A percentile compares a stretch with the other conserved stretches of the same genome.
phyloP scores from a whole-genome alignment of 2,797 vertebrate species.

The Sebastolobus alascanus region DNA sequence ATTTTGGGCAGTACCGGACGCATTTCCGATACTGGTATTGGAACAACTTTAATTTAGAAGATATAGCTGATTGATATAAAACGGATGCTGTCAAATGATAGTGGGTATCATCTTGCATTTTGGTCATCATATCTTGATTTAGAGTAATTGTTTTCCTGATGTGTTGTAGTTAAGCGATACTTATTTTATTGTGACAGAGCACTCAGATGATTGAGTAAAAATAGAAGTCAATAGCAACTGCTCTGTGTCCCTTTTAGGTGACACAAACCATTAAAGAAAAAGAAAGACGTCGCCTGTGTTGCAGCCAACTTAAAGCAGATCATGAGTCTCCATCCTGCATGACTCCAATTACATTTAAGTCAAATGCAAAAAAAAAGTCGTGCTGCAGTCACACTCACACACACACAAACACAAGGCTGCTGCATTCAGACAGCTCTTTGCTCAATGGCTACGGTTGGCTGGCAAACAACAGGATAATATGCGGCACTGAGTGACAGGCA shows the following conservation, averaged over 20 bases:
- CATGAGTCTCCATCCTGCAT: conserved; percentile 72
- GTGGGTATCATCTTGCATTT: not conserved
- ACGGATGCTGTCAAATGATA: not conserved
- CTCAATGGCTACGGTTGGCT: conserved; percentile 43
- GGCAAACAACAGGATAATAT: conserved; percentile 70
- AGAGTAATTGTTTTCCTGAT: not conserved
- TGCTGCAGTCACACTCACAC: conserved; percentile 35
- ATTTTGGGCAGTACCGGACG: no score
- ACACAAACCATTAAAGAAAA: not conserved
- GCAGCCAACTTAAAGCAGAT: conserved; percentile 45
- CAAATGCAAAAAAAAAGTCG: conserved; percentile 25
- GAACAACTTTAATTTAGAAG: no score
- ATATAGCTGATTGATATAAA: not conserved
- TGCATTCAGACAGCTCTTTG: conserved; percentile 36
- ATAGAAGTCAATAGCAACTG: not conserved
- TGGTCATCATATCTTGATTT: not conserved
- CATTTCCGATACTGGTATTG: no score
- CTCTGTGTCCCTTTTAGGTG: not conserved
- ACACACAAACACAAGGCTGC: conserved; percentile 7
- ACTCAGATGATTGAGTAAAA: not conserved
- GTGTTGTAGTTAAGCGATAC: not conserved
- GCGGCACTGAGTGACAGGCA: conserved; percentile 73
- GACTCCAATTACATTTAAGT: conserved; percentile 72
- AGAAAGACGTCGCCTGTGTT: conserved; percentile 24
- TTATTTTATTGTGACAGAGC: not conserved